A percentile compares a stretch with the other conserved stretches of the same genome.
Evolutionary conservation across 2,797 vertebrate genomes (phyloP).

Genomic region (Syngnathus rostellatus): DNA sequence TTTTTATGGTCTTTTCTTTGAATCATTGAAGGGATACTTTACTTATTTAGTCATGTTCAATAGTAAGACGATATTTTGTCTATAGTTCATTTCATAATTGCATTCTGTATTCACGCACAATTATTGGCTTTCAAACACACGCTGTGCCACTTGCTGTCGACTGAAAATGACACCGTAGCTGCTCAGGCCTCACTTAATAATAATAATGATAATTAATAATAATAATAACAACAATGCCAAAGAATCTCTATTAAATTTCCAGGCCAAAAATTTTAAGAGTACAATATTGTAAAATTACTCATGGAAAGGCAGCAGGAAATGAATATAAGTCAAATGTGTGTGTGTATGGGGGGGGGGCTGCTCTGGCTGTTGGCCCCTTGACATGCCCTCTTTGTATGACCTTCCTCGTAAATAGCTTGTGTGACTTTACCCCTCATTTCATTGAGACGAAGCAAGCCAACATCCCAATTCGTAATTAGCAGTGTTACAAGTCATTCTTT

Average conservation of each 20-base stretch:
- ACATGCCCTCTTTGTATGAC: slow-evolving; percentile 74
- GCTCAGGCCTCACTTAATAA: neutral
- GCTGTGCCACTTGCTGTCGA: too few relatives aligned
- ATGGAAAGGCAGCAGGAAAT: slow-evolving; percentile 12
- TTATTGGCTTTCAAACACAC: too few relatives aligned
- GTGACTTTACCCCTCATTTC: slow-evolving; percentile 42
- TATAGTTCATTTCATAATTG: too few relatives aligned
- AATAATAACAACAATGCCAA: neutral
- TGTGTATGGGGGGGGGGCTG: slow-evolving; percentile 17
- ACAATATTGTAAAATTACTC: slow-evolving; percentile 1
- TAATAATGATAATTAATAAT: neutral
- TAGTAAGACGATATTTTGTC: too few relatives aligned
- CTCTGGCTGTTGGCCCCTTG: slow-evolving; percentile 61
- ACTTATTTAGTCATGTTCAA: too few relatives aligned
- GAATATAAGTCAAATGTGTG: slow-evolving; percentile 24
- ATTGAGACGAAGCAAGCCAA: slow-evolving; percentile 43
- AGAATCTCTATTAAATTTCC: neutral
- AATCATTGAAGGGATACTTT: neutral
- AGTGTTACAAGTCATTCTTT: slow-evolving; percentile 28
- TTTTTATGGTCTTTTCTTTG: neutral
- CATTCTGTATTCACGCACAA: too few relatives aligned
- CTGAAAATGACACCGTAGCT: too few relatives aligned
- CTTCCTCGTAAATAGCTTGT: slow-evolving; percentile 76
- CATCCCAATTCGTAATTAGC: slow-evolving; percentile 39
- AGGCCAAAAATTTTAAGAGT: neutral